These are phyloP conservation scores for Chaitophorus viminalis DNA, from an alignment of 2,888 invertebrate species.

Conservation along the genomic window DNA sequence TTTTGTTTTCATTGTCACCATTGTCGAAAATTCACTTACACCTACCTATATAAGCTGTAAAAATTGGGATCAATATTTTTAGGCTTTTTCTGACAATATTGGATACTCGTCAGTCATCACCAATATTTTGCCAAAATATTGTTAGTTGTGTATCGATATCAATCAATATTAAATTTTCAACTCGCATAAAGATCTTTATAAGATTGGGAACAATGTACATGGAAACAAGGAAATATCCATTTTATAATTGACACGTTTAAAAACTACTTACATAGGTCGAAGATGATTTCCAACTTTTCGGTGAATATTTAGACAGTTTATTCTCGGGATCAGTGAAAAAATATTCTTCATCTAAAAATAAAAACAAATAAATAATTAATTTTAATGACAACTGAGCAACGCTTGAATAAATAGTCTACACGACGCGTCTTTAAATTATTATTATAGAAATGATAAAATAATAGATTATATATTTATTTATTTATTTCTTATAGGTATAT, in stretches of 20 bases:
- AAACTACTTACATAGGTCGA: slow-evolving; percentile 82
- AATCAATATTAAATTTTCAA: no score
- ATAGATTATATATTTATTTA: background rate
- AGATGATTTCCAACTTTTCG: slow-evolving; percentile 95
- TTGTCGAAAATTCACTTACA: no score
- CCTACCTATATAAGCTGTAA: no score
- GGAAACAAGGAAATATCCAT: background rate
- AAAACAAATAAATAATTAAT: slow-evolving; percentile 51
- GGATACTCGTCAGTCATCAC: no score
- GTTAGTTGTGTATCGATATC: no score
- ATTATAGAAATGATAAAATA: background rate
- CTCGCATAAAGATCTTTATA: background rate
- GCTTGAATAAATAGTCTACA: slow-evolving; percentile 40
- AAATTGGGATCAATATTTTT: no score
- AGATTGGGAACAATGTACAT: background rate
- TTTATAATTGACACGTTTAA: background rate
- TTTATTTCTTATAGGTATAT: no score
- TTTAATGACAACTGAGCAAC: background rate
- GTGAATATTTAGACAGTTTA: slow-evolving; percentile 95
- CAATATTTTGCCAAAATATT: no score
- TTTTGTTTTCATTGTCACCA: no score
- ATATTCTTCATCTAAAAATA: slow-evolving; percentile 90
- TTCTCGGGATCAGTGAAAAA: slow-evolving; percentile 94
- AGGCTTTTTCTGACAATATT: no score
- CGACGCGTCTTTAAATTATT: slow-evolving; percentile 15